phyloP scores from a whole-genome alignment of 2,888 invertebrate genomes.

The Leucophenga montana region DNA sequence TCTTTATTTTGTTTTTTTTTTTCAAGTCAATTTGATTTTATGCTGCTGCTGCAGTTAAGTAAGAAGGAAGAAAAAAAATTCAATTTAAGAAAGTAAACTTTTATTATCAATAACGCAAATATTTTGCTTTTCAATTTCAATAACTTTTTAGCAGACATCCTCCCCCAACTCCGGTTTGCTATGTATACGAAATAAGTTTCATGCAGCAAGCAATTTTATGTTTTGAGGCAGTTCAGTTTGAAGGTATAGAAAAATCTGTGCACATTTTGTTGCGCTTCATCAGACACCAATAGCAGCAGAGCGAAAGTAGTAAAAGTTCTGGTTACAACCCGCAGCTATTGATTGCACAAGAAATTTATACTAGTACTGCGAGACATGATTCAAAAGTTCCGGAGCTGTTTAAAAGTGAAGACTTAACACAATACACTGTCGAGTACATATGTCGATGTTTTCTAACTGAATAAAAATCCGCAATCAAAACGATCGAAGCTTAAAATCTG shows the following conservation, averaged over 20 bases:
- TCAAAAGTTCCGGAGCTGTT: too few relatives aligned
- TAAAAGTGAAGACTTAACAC: too few relatives aligned
- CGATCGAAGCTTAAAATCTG: too few relatives aligned
- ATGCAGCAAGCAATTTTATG: background rate
- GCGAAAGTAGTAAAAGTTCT: background rate
- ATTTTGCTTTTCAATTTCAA: constrained; percentile 20
- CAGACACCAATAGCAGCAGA: background rate
- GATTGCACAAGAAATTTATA: too few relatives aligned
- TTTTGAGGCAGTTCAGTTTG: background rate
- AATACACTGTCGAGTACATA: too few relatives aligned
- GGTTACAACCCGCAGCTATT: background rate
- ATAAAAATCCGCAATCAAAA: too few relatives aligned
- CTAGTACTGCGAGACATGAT: too few relatives aligned
- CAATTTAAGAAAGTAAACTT: background rate
- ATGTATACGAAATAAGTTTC: background rate
- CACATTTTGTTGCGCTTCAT: background rate
- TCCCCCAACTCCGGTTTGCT: background rate
- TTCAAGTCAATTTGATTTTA: too few relatives aligned
- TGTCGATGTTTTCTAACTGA: too few relatives aligned
- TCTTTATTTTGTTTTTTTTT: too few relatives aligned
- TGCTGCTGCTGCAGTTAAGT: background rate
- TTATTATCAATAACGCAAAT: constrained; percentile 18
- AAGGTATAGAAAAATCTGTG: background rate
- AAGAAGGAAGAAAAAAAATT: constrained; percentile 5
- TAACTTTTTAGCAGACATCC: background rate